These are phyloP conservation scores for Zygogramma bicolorata DNA, from an alignment of 2,888 invertebrate genomes.

Conservation along the genomic window DNA sequence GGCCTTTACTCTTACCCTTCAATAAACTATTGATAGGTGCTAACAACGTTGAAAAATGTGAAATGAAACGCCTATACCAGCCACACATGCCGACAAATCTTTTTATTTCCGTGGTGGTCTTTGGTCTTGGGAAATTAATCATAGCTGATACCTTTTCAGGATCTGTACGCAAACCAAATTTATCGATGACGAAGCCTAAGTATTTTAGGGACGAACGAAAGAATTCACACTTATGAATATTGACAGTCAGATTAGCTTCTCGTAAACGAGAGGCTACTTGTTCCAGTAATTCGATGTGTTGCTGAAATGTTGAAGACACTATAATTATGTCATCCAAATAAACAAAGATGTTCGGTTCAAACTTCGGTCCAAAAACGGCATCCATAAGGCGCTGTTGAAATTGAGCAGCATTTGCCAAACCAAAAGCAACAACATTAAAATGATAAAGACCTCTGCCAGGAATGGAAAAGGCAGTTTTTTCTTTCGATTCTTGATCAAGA, in stretches of 20 bases:
- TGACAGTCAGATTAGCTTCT: slow-evolving; percentile 31
- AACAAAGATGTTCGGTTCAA: slow-evolving; percentile 29
- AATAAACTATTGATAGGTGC: too few species aligned
- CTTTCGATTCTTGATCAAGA: slow-evolving; percentile 7
- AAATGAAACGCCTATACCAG: too few species aligned
- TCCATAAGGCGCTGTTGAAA: not conserved
- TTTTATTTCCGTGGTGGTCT: not conserved
- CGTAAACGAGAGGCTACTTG: slow-evolving; percentile 20
- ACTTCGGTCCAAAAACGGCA: not conserved
- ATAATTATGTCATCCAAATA: slow-evolving; percentile 46
- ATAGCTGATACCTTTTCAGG: too few species aligned
- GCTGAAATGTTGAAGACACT: slow-evolving; percentile 14
- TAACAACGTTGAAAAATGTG: not conserved
- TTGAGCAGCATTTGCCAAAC: not conserved
- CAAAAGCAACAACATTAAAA: slow-evolving; percentile 40
- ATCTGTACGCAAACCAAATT: slow-evolving; percentile 20
- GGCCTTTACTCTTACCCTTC: too few species aligned
- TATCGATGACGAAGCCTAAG: slow-evolving; percentile 32
- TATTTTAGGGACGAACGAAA: slow-evolving; percentile 27
- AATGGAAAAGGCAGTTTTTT: slow-evolving; percentile 23
- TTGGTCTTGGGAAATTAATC: not conserved
- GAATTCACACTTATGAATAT: slow-evolving; percentile 36
- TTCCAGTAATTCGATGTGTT: slow-evolving; percentile 25
- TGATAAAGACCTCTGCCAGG: slow-evolving; percentile 35
- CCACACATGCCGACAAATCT: too few species aligned